These are phyloP conservation scores for Medauroidea extradentata DNA, from an alignment of 1,140 invertebrate species.

Conservation along the genomic window DNA sequence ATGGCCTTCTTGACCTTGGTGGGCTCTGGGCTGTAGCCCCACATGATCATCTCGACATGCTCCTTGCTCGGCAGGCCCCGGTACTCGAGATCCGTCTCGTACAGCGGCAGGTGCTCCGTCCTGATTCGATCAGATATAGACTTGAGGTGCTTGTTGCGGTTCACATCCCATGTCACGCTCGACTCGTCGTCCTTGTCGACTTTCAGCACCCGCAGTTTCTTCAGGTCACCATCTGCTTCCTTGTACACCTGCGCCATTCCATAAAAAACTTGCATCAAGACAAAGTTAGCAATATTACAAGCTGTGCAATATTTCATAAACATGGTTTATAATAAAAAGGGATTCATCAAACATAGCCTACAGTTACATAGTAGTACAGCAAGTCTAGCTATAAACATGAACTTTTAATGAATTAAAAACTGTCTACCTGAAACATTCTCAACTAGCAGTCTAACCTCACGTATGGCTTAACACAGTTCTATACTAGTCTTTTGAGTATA, in stretches of 20 bases:
- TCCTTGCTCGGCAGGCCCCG: conserved; percentile 36
- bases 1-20: conserved; percentile 40
- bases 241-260: conserved; percentile 31
- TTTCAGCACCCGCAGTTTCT: conserved; percentile 34
- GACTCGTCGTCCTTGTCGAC: conserved; percentile 4
- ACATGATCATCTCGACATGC: conserved; percentile 40
- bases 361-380: too few relatives aligned
- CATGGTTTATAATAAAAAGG: too few relatives aligned
- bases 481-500: too few relatives aligned
- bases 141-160: conserved; percentile 37
- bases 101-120: conserved; percentile 30
- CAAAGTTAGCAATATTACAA: too few relatives aligned
- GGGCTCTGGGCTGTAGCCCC: conserved; percentile 39
- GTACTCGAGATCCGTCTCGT: conserved; percentile 32
- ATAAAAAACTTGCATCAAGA: too few relatives aligned
- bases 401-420: too few relatives aligned
- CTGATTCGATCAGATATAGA: conserved; percentile 28
- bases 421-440: too few relatives aligned
- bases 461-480: too few relatives aligned
- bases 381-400: too few relatives aligned
- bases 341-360: too few relatives aligned
- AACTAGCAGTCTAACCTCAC: too few relatives aligned
- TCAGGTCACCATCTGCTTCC: conserved; percentile 36
- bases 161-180: conserved; percentile 41
- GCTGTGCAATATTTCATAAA: too few relatives aligned